Conservation (phyloP, 1,140 invertebrate genomes). For the honey bee (Apis mellifera) region DNA sequence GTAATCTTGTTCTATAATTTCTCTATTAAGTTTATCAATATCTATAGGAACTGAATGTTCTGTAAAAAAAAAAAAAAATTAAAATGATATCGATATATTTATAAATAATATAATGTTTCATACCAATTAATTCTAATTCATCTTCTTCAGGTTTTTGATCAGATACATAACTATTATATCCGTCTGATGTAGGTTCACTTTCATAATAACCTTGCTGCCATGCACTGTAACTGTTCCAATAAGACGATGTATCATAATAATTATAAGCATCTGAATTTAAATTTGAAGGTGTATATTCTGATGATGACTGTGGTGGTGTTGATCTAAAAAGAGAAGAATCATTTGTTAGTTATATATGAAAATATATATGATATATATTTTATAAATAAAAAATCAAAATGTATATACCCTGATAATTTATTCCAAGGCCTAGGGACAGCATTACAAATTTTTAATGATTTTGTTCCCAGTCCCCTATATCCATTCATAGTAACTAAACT, state of each 20-base stretch:
- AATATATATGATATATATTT: conserved; percentile 8
- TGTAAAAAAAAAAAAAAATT: conserved; percentile 73
- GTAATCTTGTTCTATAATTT: conserved; percentile 87
- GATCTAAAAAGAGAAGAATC: conserved; percentile 66
- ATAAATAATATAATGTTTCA: conserved; percentile 29
- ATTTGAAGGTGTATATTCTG: conserved; percentile 76
- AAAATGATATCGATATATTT: background rate
- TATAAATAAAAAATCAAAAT: conserved; percentile 6
- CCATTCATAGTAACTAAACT: conserved; percentile 95
- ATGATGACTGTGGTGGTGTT: conserved; percentile 75
- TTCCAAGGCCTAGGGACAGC: conserved; percentile 91
- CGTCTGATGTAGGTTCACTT: conserved; percentile 78
- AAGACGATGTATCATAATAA: conserved; percentile 80
- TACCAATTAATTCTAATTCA: conserved; percentile 85
- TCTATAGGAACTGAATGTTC: conserved; percentile 89
- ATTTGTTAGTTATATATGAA: conserved; percentile 9
- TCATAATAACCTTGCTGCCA: conserved; percentile 81
- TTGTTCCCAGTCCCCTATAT: conserved; percentile 90
- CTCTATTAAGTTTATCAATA: conserved; percentile 88
- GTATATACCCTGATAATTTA: conserved; percentile 75
- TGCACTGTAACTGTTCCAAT: conserved; percentile 80
- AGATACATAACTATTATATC: conserved; percentile 75
- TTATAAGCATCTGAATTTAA: conserved; percentile 78
- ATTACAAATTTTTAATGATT: conserved; percentile 94
- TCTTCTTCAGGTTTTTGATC: conserved; percentile 82